These are phyloP conservation scores for Carposina sasakii DNA, from an alignment of 1,140 invertebrate genomes.

Conservation along the genomic window DNA sequence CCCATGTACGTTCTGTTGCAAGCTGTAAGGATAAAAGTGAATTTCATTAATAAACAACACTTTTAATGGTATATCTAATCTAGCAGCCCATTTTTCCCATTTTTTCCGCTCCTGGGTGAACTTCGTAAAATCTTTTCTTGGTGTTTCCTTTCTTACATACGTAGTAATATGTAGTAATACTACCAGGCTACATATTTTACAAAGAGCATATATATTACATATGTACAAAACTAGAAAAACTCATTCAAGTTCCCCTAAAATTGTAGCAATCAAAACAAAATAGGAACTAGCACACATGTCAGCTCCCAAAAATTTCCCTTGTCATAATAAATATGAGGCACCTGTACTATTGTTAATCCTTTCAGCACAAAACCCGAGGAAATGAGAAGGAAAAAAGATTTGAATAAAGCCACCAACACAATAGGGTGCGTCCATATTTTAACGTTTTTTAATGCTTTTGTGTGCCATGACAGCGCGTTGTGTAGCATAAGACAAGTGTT, in stretches of 20 bases:
- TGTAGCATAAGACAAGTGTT: constrained; percentile 55
- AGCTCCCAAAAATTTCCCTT: constrained; percentile 30
- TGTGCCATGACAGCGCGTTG: constrained; percentile 54
- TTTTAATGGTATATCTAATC: no score
- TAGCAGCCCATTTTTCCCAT: no score
- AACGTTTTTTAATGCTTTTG: constrained; percentile 55
- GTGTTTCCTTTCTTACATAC: no score
- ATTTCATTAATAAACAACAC: no score
- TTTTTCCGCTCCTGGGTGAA: no score
- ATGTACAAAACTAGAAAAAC: no score
- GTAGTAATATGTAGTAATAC: not conserved
- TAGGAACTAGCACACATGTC: no score
- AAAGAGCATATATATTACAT: no score
- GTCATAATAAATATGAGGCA: constrained; percentile 36
- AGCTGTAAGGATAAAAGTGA: constrained; percentile 77
- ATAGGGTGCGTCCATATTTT: constrained; percentile 58
- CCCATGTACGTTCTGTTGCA: constrained; percentile 89
- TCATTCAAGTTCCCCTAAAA: no score
- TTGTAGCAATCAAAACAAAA: no score
- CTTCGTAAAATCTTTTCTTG: no score
- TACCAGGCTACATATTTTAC: not conserved
- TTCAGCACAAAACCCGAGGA: constrained; percentile 56
- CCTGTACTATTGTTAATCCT: constrained; percentile 63
- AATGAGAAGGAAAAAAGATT: constrained; percentile 58
- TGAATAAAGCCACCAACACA: constrained; percentile 48